Percentiles rank a stretch among this genome's conserved stretches.
These are phyloP conservation scores for Cassiopea xamachana DNA, from an alignment of 30 jellyfish, hydroid and myxozoan species.

Conservation along the genomic window DNA sequence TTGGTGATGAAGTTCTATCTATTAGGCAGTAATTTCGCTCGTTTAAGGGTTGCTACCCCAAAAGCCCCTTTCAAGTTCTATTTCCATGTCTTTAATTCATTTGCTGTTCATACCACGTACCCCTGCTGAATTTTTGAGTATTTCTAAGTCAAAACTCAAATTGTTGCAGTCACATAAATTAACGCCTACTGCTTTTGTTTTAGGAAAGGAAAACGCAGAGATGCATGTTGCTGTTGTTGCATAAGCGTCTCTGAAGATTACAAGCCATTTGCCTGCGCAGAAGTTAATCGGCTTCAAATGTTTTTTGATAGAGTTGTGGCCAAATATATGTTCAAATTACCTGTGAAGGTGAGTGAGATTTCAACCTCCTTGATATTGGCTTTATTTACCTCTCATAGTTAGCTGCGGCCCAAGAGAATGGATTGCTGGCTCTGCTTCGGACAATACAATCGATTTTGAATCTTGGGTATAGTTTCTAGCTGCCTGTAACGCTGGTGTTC, in stretches of 20 bases:
- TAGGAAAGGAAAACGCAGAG: constrained; percentile 60
- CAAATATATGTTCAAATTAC: constrained; percentile 43
- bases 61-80: too few species aligned
- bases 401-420: neutral
- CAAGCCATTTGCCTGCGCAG: constrained; percentile 74
- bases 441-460: too few species aligned
- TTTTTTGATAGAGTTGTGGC: constrained; percentile 73
- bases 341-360: constrained; percentile 71
- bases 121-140: too few species aligned
- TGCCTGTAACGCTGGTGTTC: too few species aligned
- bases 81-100: too few species aligned
- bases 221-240: constrained; percentile 92
- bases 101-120: too few species aligned
- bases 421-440: too few species aligned
- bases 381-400: neutral
- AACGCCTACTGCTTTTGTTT: neutral
- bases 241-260: constrained; percentile 35
- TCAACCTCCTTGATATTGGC: neutral
- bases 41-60: too few species aligned
- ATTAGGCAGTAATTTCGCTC: too few species aligned
- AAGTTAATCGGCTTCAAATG: constrained; percentile 53
- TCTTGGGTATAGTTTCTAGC: too few species aligned
- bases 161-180: neutral
- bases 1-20: too few species aligned
- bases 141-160: too few species aligned